Evolutionary conservation across 2,888 invertebrate species (phyloP).

Genomic region (Melanchra persicariae): DNA sequence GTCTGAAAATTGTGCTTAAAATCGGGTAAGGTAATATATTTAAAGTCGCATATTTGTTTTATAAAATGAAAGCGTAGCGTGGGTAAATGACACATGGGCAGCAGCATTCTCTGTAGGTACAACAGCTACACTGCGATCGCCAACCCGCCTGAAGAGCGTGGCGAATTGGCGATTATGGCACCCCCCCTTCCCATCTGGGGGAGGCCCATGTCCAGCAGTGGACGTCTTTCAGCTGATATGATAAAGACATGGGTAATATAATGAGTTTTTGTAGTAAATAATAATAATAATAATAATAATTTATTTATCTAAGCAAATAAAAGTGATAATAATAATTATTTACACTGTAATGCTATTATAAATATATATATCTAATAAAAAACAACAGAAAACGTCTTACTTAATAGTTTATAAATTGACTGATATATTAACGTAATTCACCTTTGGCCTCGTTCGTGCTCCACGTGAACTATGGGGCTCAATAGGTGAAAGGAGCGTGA

Average conservation of each 20-base stretch:
- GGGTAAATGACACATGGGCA: too few species aligned
- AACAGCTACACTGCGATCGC: too few species aligned
- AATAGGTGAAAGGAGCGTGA: constrained; percentile 82
- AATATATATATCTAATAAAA: constrained; percentile 17
- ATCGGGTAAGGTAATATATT: not conserved
- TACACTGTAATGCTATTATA: not conserved
- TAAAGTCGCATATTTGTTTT: not conserved
- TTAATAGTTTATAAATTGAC: constrained; percentile 41
- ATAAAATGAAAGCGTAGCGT: not conserved
- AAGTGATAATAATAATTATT: constrained; percentile 8
- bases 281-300: too few species aligned
- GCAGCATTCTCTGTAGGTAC: too few species aligned
- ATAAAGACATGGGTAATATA: too few species aligned
- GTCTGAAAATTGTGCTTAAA: not conserved
- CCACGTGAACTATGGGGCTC: constrained; percentile 79
- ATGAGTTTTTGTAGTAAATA: too few species aligned
- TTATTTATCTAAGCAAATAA: too few species aligned
- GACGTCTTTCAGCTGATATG: too few species aligned
- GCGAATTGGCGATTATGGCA: too few species aligned
- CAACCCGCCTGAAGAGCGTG: too few species aligned
- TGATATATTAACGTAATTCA: constrained; percentile 72
- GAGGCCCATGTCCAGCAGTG: too few species aligned
- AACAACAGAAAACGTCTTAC: constrained; percentile 18
- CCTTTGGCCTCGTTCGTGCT: constrained; percentile 83
- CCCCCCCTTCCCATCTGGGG: too few species aligned